Base-by-base conservation (phyloP, 2,797 vertebrate genomes). In the Luscinia megarhynchos region DNA sequence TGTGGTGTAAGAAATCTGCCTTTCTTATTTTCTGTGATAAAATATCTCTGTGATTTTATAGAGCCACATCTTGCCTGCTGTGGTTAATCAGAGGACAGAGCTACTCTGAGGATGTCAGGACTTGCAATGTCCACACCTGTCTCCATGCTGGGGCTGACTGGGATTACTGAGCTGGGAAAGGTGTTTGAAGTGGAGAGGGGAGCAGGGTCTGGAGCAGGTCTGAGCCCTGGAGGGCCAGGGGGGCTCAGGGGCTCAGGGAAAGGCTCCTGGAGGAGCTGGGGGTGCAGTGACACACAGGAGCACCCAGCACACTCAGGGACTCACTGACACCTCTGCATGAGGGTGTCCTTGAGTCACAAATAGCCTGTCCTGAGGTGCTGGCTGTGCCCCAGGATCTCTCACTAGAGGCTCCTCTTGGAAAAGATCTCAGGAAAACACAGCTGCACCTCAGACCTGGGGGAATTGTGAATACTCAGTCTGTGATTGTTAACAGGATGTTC, bases 301-400 rank as follows among this genome's bases (percentile, higher is more conserved):
- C 36, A 36, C 11, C 46, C 27, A 45, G 2, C 63, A 26, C 19
- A 8, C 24, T n/a, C 20, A 9, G 72, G 2, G 2, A 12, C 26
- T 64, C 16, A 2, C 32, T 29, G 48, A 29, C 41, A 46, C 4
- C 20, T 57, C 14, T 76, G 54, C 26, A 0, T 1, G 0, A 29
- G n/a, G 34, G 22, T 30, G 30, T 27, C 63, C 73, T 32, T 0
- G 0, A 30, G 10, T 26, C 24, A 24, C 21, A 24, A 5, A 32
- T 7, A 21, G 10, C 34, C 5, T 5, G 15, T 15, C 7, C 8
- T 64, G 26, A 58, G 68, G 9, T 7, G 29, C 16, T 69, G 34
- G 14, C 34, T 66, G 30, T 53, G 88, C 77, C 74, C 68, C 57
- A 78, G 20, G 18, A 46, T 3, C 73, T 70, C 40, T 26, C 51